These are phyloP conservation scores for Grallaria varia DNA, from an alignment of 2,113 vertebrate genomes.

Conservation along the genomic window DNA sequence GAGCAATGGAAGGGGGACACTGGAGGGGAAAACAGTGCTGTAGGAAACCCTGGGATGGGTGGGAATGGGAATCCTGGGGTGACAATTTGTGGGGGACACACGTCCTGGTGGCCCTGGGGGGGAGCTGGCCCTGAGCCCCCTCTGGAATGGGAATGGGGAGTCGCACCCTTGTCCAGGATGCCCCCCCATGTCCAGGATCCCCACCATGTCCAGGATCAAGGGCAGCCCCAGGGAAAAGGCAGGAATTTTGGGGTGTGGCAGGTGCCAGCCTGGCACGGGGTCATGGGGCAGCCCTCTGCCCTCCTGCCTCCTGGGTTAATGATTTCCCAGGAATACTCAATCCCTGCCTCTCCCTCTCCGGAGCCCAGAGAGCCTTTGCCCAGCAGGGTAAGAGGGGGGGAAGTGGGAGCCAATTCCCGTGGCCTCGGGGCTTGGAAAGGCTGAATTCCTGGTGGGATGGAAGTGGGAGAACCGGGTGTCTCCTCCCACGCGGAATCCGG, in stretches of 20 bases:
- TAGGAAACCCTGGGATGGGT: neutral
- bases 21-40: neutral
- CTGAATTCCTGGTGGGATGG: neutral
- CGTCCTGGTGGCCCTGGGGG: neutral
- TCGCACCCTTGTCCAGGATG: neutral
- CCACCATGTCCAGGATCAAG: neutral
- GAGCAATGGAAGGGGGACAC: too few relatives aligned
- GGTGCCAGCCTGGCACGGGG: accelerated
- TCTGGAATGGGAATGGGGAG: too few relatives aligned
- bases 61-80: accelerated
- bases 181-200: neutral
- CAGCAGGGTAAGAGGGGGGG: neutral
- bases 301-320: neutral
- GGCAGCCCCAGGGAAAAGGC: too few relatives aligned
- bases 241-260: neutral
- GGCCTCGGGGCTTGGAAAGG: neutral
- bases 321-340: neutral
- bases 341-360: neutral
- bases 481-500: neutral
- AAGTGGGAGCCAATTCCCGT: neutral
- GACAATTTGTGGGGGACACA: accelerated
- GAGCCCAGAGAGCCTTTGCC: neutral
- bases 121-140: neutral
- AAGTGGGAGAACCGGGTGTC: accelerated
- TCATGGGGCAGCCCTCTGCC: neutral